phyloP scores from a whole-genome alignment of 2,113 vertebrate genomes.

The Microtus montanus region DNA sequence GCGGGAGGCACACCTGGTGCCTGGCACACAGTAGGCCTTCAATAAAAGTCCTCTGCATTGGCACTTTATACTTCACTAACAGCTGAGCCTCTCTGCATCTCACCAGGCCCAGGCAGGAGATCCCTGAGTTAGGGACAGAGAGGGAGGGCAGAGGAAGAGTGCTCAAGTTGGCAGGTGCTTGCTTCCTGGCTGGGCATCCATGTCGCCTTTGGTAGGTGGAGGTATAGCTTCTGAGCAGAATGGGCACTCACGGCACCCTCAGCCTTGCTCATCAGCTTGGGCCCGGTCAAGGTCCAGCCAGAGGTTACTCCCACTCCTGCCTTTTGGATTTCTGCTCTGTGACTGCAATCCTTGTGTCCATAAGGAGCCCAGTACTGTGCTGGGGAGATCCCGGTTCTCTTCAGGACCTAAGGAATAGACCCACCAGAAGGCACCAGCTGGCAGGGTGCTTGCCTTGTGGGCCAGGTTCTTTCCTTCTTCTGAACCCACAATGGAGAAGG shows the following conservation, averaged over 20 bases:
- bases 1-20: background rate
- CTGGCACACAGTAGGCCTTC: slow-evolving; percentile 21
- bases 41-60: slow-evolving; percentile 68
- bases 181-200: background rate
- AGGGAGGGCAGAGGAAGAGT: background rate
- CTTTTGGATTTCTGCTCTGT: background rate
- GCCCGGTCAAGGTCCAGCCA: background rate
- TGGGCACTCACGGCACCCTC: background rate
- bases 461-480: background rate
- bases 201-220: background rate
- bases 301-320: background rate
- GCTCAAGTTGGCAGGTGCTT: too few species aligned
- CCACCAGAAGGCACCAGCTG: background rate
- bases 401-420: background rate
- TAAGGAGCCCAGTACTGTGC: background rate
- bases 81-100: background rate
- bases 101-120: background rate
- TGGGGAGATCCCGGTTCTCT: background rate
- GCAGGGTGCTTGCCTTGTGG: background rate
- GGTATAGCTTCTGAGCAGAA: background rate
- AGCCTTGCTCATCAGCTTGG: background rate
- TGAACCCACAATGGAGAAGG: fast-evolving
- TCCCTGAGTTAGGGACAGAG: background rate
- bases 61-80: slow-evolving; percentile 45
- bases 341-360: background rate